These are phyloP conservation scores for Pteronura brasiliensis DNA, from an alignment of 2,113 vertebrate species.

Conservation along the genomic window DNA sequence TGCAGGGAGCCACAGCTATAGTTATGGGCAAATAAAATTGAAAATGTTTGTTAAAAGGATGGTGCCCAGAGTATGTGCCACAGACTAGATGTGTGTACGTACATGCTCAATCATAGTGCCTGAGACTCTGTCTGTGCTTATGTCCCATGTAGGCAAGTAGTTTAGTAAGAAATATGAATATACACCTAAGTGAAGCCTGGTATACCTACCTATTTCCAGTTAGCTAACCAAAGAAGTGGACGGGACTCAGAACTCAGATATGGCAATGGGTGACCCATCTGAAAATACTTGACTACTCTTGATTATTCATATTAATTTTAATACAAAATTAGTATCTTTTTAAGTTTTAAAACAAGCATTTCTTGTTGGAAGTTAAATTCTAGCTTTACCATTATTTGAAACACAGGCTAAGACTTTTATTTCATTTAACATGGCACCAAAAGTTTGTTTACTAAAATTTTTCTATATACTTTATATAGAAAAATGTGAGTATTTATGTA, in stretches of 20 bases:
- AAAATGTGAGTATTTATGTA: neutral
- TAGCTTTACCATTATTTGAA: neutral
- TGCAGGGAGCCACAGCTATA: neutral
- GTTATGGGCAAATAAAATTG: neutral
- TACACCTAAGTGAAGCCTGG: neutral
- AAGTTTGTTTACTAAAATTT: neutral
- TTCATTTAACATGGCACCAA: neutral
- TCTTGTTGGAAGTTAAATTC: neutral
- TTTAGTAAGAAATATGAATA: neutral
- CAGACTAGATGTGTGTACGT: neutral
- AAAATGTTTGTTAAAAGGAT: neutral
- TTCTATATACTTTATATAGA: neutral
- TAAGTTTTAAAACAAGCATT: neutral
- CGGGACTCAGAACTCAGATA: neutral
- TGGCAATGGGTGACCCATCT: neutral
- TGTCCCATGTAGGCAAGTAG: neutral
- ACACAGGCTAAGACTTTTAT: neutral
- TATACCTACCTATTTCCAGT: neutral
- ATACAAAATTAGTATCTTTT: neutral
- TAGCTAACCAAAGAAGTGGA: neutral
- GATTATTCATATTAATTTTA: neutral
- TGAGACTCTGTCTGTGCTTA: neutral
- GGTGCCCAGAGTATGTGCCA: neutral
- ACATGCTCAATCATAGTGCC: neutral
- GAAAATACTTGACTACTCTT: neutral